A percentile compares a stretch with the other conserved stretches of the same genome.
phyloP scores from a whole-genome alignment of 2,888 invertebrate genomes.

The Agriopis aurantiaria region DNA sequence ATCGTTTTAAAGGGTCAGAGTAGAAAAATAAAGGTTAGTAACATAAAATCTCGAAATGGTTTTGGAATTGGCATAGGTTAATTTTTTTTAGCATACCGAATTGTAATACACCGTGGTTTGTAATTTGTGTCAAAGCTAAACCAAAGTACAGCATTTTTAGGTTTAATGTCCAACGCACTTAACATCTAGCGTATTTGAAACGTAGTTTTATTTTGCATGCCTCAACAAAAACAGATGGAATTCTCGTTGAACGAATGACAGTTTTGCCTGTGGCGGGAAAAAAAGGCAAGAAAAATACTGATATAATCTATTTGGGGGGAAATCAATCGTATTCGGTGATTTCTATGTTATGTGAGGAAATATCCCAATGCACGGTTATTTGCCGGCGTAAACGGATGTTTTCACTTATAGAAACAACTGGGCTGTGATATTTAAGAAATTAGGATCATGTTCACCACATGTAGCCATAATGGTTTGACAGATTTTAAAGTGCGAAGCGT shows the following conservation, averaged over 20 bases:
- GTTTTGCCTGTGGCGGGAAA: constrained; percentile 9
- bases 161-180: constrained; percentile 2
- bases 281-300: not conserved
- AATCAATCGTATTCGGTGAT: constrained; percentile 9
- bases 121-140: not conserved
- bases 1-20: too few species aligned
- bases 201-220: constrained; percentile 22
- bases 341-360: constrained; percentile 1
- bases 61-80: too few species aligned
- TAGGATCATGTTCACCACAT: not conserved
- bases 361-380: not conserved
- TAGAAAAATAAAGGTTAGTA: too few species aligned
- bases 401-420: constrained; percentile 1
- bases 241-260: constrained; percentile 10
- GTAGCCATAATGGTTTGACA: not conserved
- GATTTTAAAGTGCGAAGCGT: too few species aligned
- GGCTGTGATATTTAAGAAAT: not conserved
- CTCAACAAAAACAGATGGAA: constrained; percentile 15
- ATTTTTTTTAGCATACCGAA: too few species aligned
- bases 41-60: too few species aligned
- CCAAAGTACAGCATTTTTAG: constrained; percentile 3
- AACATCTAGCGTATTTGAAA: constrained; percentile 6
- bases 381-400: not conserved
- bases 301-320: not conserved
- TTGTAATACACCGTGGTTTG: too few species aligned